Evolutionary conservation across 2,888 invertebrate genomes (phyloP).

Genomic region (Loripinus fragilis): DNA sequence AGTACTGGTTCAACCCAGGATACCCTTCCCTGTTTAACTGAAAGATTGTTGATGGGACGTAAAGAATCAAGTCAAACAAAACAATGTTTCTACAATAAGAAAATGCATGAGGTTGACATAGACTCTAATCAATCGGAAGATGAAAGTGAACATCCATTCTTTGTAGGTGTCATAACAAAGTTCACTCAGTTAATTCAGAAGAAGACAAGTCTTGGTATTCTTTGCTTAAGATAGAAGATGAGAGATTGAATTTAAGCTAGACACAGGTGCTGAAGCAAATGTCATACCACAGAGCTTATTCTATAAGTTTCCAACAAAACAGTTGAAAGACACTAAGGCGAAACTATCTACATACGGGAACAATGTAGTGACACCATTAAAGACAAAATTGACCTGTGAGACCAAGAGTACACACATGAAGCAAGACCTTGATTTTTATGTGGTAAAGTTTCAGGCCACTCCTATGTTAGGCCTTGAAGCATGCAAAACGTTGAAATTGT

Average conservation of each 20-base stretch:
- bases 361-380: neutral
- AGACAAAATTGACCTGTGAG: neutral
- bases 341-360: neutral
- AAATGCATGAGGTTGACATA: neutral
- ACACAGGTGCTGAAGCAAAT: slow-evolving; percentile 49
- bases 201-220: slow-evolving; percentile 27
- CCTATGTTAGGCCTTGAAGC: neutral
- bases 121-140: neutral
- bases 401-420: neutral
- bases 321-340: neutral
- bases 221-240: slow-evolving; percentile 21
- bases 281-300: slow-evolving; percentile 28
- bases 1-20: too few relatives aligned
- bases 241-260: slow-evolving; percentile 39
- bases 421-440: slow-evolving; percentile 8
- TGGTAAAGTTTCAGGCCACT: slow-evolving; percentile 5
- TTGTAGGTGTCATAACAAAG: neutral
- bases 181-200: neutral
- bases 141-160: neutral
- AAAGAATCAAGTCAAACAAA: too few relatives aligned
- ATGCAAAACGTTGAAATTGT: neutral
- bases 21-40: too few relatives aligned
- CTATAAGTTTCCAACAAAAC: slow-evolving; percentile 6
- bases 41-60: too few relatives aligned
- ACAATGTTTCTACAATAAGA: neutral